Evolutionary conservation across 2,113 vertebrate species (phyloP), one percentile per base, ranked within the genome.

Genomic region (Nothobranchius kuhntae): DNA sequence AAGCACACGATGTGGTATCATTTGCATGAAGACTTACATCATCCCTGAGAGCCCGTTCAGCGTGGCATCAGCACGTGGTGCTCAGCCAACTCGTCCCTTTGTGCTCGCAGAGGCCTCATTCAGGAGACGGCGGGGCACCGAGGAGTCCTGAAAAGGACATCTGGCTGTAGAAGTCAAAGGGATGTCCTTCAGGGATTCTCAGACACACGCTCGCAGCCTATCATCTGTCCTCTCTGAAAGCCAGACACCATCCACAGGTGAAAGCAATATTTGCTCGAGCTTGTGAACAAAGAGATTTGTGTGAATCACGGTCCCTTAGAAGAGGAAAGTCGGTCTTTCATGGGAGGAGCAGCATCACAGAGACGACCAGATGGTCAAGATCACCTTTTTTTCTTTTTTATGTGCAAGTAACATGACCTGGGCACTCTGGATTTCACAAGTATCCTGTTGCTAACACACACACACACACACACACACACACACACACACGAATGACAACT

Each of bases 331-430:
- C 73, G 54, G 55, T 66, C 85, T 80, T 79, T 84, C 83, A 77
- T 66, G 59, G 3, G 54, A 60, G 61, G 61, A 59, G 26, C 53
- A 24, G 77, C 59, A 61, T 42, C 3, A 63, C 73, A 72, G 84
- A 78, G 85, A 85, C 36, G 65, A 75, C 67, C 88, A 91, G 90
- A 91, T 91, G 88, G 87, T 87, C 86, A 85, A 86, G 80, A 89
- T 91, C 86, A 88, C 80, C 38, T 40, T 40, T 40, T 38, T 36
- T 50, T 30, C n/a, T 53, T 62, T 78, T 78, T 75, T 64, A 78
- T 79, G 73, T 76, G 69, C 54, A 54, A 73, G 89, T 85, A 87
- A 89, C 81, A 84, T 83, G 86, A 90, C 83, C 87, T 86, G 83
- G 82, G 76, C 81, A 60, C 78, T 81, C 55, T 44, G 65, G 51